Percentiles rank a stretch among this genome's conserved stretches.
Conservation (phyloP, 2,797 vertebrate species). For the Muscicapa comitata region DNA sequence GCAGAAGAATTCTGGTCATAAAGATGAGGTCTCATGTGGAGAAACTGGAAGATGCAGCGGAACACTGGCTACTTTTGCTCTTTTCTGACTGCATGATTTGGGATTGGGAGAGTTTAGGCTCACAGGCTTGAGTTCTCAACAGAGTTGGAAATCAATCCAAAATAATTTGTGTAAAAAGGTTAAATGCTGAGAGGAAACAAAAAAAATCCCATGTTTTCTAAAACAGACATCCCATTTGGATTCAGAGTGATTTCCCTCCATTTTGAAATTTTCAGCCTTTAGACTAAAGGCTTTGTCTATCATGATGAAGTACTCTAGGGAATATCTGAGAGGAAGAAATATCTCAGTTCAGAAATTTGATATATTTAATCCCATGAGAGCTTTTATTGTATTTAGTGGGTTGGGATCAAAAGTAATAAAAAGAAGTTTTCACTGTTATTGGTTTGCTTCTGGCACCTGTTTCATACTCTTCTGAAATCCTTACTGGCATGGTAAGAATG, state of each 20-base stretch:
- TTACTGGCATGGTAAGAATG: not conserved
- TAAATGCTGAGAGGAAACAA: not conserved
- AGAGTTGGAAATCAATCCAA: not conserved
- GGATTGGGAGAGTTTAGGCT: not conserved
- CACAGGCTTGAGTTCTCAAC: not conserved
- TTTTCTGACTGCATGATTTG: not conserved
- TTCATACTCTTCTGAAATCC: not conserved
- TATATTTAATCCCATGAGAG: not conserved
- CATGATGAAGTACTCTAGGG: not conserved
- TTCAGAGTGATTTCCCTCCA: not conserved
- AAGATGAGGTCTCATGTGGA: not conserved
- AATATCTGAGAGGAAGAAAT: not conserved
- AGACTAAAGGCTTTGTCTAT: not conserved
- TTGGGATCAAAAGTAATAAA: not conserved
- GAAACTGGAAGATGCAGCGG: not conserved
- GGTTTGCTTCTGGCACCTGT: not conserved
- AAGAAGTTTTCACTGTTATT: not conserved
- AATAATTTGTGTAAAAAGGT: not conserved
- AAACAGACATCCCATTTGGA: not conserved
- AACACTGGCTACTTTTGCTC: not conserved
- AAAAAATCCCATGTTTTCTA: not conserved
- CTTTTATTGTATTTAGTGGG: not conserved
- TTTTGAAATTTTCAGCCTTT: not conserved
- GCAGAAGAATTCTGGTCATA: not conserved
- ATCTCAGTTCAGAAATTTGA: not conserved